Conservation (phyloP, 2,113 vertebrate species). For the Acanthisitta chloris region DNA sequence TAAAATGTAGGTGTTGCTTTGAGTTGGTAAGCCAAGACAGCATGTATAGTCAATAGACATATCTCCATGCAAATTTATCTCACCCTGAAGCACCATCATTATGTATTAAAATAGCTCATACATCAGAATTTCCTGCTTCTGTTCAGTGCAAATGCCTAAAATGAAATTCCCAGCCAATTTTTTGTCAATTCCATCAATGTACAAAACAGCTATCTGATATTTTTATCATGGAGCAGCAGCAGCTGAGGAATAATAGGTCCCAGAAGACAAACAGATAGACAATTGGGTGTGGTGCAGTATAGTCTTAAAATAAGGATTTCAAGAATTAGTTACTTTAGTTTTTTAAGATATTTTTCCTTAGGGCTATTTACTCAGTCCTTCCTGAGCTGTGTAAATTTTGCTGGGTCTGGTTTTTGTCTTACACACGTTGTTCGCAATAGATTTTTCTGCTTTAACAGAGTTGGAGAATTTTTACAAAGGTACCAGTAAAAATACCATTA, state of each 20-base stretch:
- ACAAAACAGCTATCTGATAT: neutral
- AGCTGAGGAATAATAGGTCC: neutral
- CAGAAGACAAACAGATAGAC: neutral
- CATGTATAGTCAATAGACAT: neutral
- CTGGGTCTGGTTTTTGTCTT: neutral
- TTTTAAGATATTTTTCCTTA: neutral
- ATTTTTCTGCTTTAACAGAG: neutral
- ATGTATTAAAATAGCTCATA: neutral
- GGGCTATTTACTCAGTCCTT: neutral
- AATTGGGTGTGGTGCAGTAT: neutral
- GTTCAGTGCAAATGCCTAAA: neutral
- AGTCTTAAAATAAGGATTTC: neutral
- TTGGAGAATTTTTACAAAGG: fast-evolving
- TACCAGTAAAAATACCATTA: neutral
- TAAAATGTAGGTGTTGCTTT: neutral
- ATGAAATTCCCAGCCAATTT: neutral
- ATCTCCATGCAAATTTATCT: neutral
- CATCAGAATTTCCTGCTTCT: neutral
- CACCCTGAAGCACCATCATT: neutral
- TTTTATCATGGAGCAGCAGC: neutral
- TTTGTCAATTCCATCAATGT: neutral
- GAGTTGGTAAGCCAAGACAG: neutral
- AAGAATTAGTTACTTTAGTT: neutral
- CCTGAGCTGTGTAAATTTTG: neutral
- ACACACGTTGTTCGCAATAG: neutral